Evolutionary conservation across 2,888 invertebrate genomes (phyloP), one percentile per base, ranked within the genome.

Genomic region (Idaea aversata): DNA sequence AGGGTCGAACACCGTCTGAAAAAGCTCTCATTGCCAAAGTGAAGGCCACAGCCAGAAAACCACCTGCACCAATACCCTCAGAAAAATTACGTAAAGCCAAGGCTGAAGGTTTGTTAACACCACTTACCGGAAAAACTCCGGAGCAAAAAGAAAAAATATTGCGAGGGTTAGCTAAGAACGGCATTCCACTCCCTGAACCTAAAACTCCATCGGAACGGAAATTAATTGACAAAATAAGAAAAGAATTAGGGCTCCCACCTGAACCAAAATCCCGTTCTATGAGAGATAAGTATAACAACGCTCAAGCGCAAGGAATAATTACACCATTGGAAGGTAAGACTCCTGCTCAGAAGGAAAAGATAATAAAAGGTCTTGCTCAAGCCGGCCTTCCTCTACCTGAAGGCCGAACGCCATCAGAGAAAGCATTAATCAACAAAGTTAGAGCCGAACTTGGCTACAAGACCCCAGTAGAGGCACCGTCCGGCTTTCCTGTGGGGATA

Each of bases 401-500:
- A 67, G 79, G 73, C 0, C 70, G 74, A 66, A 80, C 77, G 4
- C 34, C 70, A 0, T 81, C 81, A 0, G 80, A 83, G 63, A 76
- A 75, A 61, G 70, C 70, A 66, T 38, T 72, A 7, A 69, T 70
- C 5, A 60, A 63, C 7, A 68, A 70, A 62, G 61, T 70, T 3
- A 57, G 10, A 61, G 13, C 61, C 34, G 34, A 58, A 58, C 15
- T n/a, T 63, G 47, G 58, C 6, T 47, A 47, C 15, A 15, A 16
- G 58, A 15, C 58, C 16, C 58, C 58, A 66, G 66, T 7, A n/a
- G 15, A 3, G 1, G 25, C 25, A 25, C 25, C 25, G 25, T 25
- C 25, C 25, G 25, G 25, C 1, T 1, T 25, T 25, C 34, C 59
- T 6, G 34, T 13, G 34, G 13, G 13, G 4, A 7, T 61, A n/a